These are phyloP conservation scores for Spilogale gracilis DNA, from an alignment of 2,113 vertebrate species.

Conservation along the genomic window DNA sequence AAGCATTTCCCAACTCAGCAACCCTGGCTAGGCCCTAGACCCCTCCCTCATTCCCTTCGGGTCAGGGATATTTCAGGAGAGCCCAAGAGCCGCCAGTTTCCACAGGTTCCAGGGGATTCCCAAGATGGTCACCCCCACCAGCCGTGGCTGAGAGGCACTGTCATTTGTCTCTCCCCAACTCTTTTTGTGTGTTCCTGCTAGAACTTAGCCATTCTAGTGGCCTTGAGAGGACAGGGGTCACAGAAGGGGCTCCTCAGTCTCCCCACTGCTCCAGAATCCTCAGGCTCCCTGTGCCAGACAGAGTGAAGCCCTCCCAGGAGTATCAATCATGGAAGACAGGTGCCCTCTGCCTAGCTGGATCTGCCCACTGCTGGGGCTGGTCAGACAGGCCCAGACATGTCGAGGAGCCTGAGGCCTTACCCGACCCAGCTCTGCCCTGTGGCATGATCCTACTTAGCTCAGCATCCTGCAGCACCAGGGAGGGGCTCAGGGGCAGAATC, in stretches of 20 bases:
- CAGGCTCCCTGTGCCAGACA: not conserved
- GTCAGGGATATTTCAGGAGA: constrained; percentile 74
- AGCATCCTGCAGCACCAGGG: not conserved
- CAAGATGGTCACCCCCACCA: constrained; percentile 3
- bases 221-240: not conserved
- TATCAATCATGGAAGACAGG: constrained; percentile 22
- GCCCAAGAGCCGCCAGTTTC: constrained; percentile 29
- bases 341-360: not conserved
- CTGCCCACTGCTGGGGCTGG: not conserved
- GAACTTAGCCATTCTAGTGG: constrained; percentile 14
- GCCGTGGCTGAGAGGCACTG: not conserved
- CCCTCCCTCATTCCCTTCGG: constrained; percentile 63
- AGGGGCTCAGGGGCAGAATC: not conserved
- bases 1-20: constrained; percentile 48
- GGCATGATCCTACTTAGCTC: not conserved
- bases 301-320: not conserved
- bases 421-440: constrained; percentile 1
- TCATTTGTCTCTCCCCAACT: not conserved
- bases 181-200: not conserved
- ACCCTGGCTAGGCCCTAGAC: constrained; percentile 24
- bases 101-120: constrained; percentile 70
- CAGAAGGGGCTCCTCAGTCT: not conserved
- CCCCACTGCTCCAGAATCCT: not conserved
- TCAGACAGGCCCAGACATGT: constrained; percentile 57
- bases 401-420: constrained; percentile 16